Evolutionary conservation across 2,797 vertebrate species (phyloP).

Genomic region (Pogoniulus pusillus): DNA sequence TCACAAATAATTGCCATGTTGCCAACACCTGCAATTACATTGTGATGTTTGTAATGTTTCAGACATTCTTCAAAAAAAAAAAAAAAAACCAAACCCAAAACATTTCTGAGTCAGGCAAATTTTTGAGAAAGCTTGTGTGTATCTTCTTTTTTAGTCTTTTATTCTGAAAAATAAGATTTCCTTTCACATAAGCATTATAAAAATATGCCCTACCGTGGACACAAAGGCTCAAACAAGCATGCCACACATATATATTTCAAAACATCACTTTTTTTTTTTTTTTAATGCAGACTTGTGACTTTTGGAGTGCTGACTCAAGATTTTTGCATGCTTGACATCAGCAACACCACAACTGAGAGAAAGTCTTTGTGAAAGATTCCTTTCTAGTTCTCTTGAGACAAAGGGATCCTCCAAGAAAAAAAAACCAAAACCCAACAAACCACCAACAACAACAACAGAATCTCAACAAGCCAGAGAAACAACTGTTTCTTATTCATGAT

Average conservation of each 20-base stretch:
- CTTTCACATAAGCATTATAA: neutral
- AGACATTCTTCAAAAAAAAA: neutral
- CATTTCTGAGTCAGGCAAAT: neutral
- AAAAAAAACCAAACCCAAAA: too few species aligned
- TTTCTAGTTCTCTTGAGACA: slow-evolving; percentile 57
- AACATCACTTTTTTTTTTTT: neutral
- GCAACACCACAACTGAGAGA: slow-evolving; percentile 72
- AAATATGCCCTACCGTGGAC: neutral
- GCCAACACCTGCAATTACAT: slow-evolving; percentile 24
- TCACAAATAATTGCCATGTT: slow-evolving; percentile 21
- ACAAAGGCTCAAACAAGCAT: neutral
- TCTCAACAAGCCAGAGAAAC: neutral
- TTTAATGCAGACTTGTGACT: slow-evolving; percentile 14
- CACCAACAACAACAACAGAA: too few species aligned
- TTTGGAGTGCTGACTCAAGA: slow-evolving; percentile 47
- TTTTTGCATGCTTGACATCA: slow-evolving; percentile 61
- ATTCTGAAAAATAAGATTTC: neutral
- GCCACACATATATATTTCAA: neutral
- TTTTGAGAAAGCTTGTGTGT: neutral
- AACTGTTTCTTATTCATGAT: slow-evolving; percentile 62
- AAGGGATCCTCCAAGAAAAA: slow-evolving; percentile 59
- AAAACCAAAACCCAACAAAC: neutral
- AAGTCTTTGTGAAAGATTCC: slow-evolving; percentile 65
- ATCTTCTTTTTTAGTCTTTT: neutral
- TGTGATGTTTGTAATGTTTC: neutral